Conservation (phyloP, 2,113 vertebrate species). For the Rhinoptilus africanus region DNA sequence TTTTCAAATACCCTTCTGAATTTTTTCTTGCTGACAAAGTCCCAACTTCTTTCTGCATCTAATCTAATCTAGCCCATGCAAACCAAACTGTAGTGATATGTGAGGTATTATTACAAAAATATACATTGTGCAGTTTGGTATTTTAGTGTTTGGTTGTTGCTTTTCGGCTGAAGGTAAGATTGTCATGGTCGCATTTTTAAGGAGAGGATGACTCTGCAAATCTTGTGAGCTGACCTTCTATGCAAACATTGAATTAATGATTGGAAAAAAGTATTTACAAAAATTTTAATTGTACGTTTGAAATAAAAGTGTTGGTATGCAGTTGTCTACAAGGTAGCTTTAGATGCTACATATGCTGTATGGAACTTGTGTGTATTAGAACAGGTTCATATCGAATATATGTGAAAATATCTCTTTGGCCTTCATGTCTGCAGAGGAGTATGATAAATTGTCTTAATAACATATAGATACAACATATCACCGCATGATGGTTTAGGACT, state of each 20-base stretch:
- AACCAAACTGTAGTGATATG: neutral
- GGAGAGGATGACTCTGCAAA: neutral
- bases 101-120: neutral
- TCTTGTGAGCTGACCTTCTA: neutral
- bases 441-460: neutral
- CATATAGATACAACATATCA: neutral
- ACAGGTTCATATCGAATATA: neutral
- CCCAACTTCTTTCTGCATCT: neutral
- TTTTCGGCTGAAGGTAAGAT: neutral
- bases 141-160: neutral
- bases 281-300: neutral
- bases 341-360: fast-evolving
- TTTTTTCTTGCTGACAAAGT: neutral
- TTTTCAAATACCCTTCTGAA: neutral
- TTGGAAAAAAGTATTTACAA: neutral
- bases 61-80: neutral
- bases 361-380: neutral
- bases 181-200: neutral
- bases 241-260: neutral
- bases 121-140: neutral
- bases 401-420: neutral
- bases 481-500: neutral
- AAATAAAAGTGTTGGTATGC: neutral
- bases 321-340: neutral
- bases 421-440: neutral